A percentile compares a stretch with the other conserved stretches of the same genome.
phyloP scores from a whole-genome alignment of 2,888 invertebrate species.

The Scaeva pyrastri region DNA sequence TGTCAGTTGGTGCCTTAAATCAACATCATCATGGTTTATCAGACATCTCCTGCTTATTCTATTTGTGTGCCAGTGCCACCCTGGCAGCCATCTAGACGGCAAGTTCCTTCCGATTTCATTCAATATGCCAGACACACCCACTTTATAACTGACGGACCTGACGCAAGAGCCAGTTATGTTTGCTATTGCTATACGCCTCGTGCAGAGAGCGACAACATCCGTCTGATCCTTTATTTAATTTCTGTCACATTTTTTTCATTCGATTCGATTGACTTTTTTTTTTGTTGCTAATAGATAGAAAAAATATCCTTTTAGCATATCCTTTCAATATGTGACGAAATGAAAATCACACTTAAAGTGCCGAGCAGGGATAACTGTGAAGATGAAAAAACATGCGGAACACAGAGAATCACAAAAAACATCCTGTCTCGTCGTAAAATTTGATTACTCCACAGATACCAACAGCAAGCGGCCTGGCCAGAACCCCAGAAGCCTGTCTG shows the following conservation, averaged over 20 bases:
- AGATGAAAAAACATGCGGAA: neutral
- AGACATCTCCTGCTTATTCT: slow-evolving; percentile 40
- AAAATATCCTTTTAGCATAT: slow-evolving; percentile 58
- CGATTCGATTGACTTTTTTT: slow-evolving; percentile 20
- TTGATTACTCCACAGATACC: slow-evolving; percentile 68
- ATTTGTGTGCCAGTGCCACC: neutral
- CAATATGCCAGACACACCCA: slow-evolving; percentile 56
- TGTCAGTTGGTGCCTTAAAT: slow-evolving; percentile 61
- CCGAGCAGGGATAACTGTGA: slow-evolving; percentile 16
- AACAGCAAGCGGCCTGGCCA: slow-evolving; percentile 46
- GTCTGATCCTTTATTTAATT: slow-evolving; percentile 69
- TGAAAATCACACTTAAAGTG: slow-evolving; percentile 72
- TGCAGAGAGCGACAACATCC: slow-evolving; percentile 46
- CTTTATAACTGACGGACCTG: slow-evolving; percentile 36
- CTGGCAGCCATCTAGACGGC: slow-evolving; percentile 62
- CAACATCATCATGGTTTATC: slow-evolving; percentile 68
- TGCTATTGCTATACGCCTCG: too few species aligned
- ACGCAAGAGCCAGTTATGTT: slow-evolving; percentile 45
- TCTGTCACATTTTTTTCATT: slow-evolving; percentile 36
- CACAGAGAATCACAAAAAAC: slow-evolving; percentile 37
- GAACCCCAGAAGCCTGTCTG: slow-evolving; percentile 34
- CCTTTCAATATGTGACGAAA: slow-evolving; percentile 69
- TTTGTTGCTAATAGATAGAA: slow-evolving; percentile 31
- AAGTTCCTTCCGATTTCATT: slow-evolving; percentile 67
- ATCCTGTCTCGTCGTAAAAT: slow-evolving; percentile 73